Evolutionary conservation across 2,888 invertebrate genomes (phyloP).

Genomic region (Diplazon laetatorius): DNA sequence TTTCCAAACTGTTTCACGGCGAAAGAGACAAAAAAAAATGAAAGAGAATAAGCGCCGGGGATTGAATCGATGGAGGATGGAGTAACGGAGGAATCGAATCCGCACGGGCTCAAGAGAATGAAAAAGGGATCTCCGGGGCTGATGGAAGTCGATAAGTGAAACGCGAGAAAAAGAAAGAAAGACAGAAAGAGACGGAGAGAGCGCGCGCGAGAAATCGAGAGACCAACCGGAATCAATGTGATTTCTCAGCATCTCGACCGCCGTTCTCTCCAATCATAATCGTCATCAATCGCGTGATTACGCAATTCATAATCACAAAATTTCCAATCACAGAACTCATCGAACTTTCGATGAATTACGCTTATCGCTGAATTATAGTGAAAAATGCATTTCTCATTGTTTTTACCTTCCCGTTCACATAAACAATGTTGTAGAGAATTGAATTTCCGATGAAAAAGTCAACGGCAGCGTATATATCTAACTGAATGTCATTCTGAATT

Average conservation of each 20-base stretch:
- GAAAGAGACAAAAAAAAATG: not conserved
- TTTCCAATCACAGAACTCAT: constrained; percentile 74
- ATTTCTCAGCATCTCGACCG: constrained; percentile 18
- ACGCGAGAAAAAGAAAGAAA: no score
- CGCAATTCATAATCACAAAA: constrained; percentile 73
- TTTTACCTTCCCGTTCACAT: not conserved
- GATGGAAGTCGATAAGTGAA: constrained; percentile 9
- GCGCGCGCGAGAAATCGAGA: no score
- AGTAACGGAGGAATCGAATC: not conserved
- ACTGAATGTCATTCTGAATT: no score
- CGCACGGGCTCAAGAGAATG: not conserved
- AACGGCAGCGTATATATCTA: no score
- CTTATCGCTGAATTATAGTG: constrained; percentile 70
- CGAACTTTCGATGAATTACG: constrained; percentile 72
- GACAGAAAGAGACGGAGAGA: not conserved
- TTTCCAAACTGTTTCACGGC: no score
- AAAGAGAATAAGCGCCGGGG: not conserved
- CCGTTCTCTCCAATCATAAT: constrained; percentile 17
- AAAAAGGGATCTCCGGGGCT: constrained; percentile 1
- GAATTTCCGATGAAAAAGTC: no score
- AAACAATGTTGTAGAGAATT: no score
- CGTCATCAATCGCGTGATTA: constrained; percentile 67
- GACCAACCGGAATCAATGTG: constrained; percentile 7
- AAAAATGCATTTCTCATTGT: constrained; percentile 1
- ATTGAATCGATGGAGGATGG: not conserved